Conservation (phyloP, 2,797 vertebrate species). For the Sarcoramphus papa region DNA sequence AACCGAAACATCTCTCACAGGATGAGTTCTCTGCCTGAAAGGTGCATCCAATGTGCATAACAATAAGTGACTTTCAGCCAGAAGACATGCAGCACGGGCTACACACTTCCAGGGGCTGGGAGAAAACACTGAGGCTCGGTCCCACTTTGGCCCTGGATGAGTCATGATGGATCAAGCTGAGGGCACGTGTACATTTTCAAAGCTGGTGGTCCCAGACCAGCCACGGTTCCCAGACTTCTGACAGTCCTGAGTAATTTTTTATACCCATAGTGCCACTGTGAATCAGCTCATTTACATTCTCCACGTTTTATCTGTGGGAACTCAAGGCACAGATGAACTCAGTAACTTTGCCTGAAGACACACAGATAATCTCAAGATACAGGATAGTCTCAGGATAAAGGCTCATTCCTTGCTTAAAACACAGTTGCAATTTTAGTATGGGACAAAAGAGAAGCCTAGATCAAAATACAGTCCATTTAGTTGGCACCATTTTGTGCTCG, state of each 20-base stretch:
- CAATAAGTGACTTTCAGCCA: not conserved
- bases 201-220: not conserved
- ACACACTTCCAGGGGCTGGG: not conserved
- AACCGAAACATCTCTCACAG: not conserved
- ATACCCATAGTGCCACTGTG: not conserved
- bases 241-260: not conserved
- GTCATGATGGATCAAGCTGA: not conserved
- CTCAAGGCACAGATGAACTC: not conserved
- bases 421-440: not conserved
- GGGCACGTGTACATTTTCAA: not conserved
- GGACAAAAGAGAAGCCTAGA: not conserved
- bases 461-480: not conserved
- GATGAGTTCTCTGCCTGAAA: not conserved
- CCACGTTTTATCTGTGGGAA: not conserved
- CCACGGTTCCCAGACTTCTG: not conserved
- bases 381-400: not conserved
- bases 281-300: not conserved
- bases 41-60: not conserved
- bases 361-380: not conserved
- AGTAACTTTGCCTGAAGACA: not conserved
- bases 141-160: not conserved
- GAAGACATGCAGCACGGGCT: not conserved
- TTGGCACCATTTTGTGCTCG: not conserved
- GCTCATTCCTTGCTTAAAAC: not conserved
- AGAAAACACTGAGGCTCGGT: not conserved